These are phyloP conservation scores for Diplogasteroides magnus DNA, from an alignment of 1,140 invertebrate species.

Conservation along the genomic window DNA sequence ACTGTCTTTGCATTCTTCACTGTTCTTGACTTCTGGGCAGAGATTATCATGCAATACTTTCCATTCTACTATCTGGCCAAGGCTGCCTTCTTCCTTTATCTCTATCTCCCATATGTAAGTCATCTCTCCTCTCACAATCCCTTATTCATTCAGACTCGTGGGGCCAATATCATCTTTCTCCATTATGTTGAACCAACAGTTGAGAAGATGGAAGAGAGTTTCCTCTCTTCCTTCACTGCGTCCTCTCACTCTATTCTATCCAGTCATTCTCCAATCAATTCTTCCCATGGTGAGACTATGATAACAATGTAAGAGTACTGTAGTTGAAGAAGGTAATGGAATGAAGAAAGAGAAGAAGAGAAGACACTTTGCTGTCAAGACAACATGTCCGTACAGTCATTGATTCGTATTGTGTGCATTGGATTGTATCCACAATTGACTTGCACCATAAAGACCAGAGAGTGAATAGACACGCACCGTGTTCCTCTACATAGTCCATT, in stretches of 20 bases:
- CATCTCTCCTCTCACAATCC: no score
- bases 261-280: background rate
- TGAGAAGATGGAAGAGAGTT: background rate
- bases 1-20: background rate
- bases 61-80: background rate
- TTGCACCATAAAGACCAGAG: no score
- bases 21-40: background rate
- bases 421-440: no score
- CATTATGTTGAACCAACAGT: background rate
- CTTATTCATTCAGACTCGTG: background rate
- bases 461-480: no score
- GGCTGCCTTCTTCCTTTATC: background rate
- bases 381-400: no score
- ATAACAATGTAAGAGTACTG: no score
- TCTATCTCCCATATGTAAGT: background rate
- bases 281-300: background rate
- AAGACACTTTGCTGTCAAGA: no score
- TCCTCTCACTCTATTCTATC: background rate
- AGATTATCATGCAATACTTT: background rate
- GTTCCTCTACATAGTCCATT: conserved; percentile 23
- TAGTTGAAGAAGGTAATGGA: no score
- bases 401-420: no score
- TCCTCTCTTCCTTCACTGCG: background rate
- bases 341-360: no score
- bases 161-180: background rate